Conservation (phyloP, 2,888 invertebrate genomes). For the Eupsilia transversa region DNA sequence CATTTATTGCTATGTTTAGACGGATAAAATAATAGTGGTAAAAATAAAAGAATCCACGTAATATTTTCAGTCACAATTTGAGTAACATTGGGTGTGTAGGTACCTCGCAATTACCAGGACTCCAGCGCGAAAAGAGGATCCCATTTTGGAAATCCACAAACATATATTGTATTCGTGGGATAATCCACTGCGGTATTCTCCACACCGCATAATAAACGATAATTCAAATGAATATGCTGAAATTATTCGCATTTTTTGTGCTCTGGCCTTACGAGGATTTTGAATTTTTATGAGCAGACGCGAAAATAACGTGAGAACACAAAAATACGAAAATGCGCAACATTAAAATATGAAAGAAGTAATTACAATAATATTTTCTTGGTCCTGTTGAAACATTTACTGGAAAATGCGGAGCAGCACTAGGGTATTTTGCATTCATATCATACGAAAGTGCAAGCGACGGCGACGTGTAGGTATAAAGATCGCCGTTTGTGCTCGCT, state of each 20-base stretch:
- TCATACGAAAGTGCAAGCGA: slow-evolving; percentile 36
- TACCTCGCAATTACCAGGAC: slow-evolving; percentile 17
- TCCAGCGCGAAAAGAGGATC: slow-evolving; percentile 19
- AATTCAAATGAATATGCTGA: slow-evolving; percentile 56
- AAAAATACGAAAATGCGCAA: slow-evolving; percentile 16
- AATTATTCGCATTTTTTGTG: slow-evolving; percentile 51
- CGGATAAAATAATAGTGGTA: not conserved
- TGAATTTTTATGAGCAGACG: slow-evolving; percentile 27
- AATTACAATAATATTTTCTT: slow-evolving; percentile 31
- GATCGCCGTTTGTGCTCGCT: slow-evolving; percentile 41
- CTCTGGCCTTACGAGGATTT: slow-evolving; percentile 40
- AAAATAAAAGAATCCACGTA: not conserved
- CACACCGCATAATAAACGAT: slow-evolving; percentile 50
- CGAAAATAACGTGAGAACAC: slow-evolving; percentile 16
- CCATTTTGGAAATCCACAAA: slow-evolving; percentile 41
- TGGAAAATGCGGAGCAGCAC: slow-evolving; percentile 5
- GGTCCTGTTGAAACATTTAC: not conserved
- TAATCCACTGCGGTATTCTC: slow-evolving; percentile 57
- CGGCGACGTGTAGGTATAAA: slow-evolving; percentile 36
- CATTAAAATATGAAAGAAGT: slow-evolving; percentile 18
- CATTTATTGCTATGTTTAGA: not conserved
- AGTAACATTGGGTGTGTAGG: too few species aligned
- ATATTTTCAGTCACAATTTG: not conserved
- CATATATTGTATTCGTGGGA: slow-evolving; percentile 42
- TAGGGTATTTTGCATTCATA: slow-evolving; percentile 52